These are phyloP conservation scores for Branchipolynoe longqiensis DNA, from an alignment of 2,888 invertebrate genomes.

Conservation along the genomic window DNA sequence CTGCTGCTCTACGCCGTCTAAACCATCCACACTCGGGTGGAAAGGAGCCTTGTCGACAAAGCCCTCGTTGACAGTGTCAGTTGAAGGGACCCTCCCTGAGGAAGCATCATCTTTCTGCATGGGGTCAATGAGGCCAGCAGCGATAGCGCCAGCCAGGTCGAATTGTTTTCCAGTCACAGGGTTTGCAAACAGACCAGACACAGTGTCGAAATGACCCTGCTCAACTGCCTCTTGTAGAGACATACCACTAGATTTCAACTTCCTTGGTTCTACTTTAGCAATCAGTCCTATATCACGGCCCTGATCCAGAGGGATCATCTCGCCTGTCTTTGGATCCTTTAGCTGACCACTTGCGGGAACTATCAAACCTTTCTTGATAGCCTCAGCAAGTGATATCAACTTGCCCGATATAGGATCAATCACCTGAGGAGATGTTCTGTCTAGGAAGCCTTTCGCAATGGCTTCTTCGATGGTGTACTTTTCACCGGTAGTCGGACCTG, in stretches of 20 bases:
- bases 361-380: conserved; percentile 89
- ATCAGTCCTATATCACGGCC: conserved; percentile 91
- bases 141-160: conserved; percentile 89
- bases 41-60: conserved; percentile 35
- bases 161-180: conserved; percentile 62
- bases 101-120: conserved; percentile 1
- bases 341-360: conserved; percentile 93
- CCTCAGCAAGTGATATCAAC: conserved; percentile 91
- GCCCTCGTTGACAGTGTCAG: conserved; percentile 54
- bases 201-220: conserved; percentile 88
- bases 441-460: conserved; percentile 83
- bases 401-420: conserved; percentile 84
- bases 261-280: conserved; percentile 15
- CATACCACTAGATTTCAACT: conserved; percentile 11
- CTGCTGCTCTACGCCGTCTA: conserved; percentile 8
- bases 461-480: conserved; percentile 93
- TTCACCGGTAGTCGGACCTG: conserved; percentile 90
- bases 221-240: conserved; percentile 37
- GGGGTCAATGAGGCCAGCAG: conserved; percentile 89
- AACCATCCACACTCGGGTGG: conserved; percentile 1
- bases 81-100: background rate
- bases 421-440: conserved; percentile 66
- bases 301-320: conserved; percentile 85
- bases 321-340: conserved; percentile 88
- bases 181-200: conserved; percentile 88